Conservation (phyloP, 2,113 vertebrate genomes). For the Pollimyrus isidori region DNA sequence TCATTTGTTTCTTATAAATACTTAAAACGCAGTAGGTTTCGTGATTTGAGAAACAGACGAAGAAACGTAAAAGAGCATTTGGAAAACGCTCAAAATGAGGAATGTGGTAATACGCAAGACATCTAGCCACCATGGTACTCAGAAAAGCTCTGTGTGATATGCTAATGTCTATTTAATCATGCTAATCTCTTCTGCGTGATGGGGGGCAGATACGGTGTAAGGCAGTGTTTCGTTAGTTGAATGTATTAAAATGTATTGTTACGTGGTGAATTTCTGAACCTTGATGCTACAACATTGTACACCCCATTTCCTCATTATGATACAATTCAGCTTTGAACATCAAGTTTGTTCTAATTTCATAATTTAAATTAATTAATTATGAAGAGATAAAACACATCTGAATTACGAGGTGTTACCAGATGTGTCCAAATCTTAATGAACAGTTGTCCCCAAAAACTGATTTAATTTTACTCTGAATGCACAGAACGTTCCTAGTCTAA, state of each 20-base stretch:
- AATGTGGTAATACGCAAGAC: not conserved
- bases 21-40: not conserved
- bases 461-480: not conserved
- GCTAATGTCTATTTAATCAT: not conserved
- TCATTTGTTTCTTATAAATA: not conserved
- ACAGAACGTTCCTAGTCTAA: not conserved
- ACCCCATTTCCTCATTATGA: not conserved
- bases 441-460: not conserved
- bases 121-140: not conserved
- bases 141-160: not conserved
- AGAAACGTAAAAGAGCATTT: not conserved
- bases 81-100: not conserved
- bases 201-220: not conserved
- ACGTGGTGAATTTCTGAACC: not conserved
- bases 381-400: not conserved
- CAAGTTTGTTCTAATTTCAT: not conserved
- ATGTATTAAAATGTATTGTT: not conserved
- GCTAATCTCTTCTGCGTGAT: not conserved
- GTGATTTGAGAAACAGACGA: not conserved
- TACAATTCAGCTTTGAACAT: not conserved
- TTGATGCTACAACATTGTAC: not conserved
- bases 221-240: not conserved
- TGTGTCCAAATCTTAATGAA: not conserved
- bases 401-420: not conserved
- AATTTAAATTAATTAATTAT: not conserved